These are phyloP conservation scores for Anoplolepis gracilipes DNA, from an alignment of 1,140 invertebrate species.

Conservation along the genomic window DNA sequence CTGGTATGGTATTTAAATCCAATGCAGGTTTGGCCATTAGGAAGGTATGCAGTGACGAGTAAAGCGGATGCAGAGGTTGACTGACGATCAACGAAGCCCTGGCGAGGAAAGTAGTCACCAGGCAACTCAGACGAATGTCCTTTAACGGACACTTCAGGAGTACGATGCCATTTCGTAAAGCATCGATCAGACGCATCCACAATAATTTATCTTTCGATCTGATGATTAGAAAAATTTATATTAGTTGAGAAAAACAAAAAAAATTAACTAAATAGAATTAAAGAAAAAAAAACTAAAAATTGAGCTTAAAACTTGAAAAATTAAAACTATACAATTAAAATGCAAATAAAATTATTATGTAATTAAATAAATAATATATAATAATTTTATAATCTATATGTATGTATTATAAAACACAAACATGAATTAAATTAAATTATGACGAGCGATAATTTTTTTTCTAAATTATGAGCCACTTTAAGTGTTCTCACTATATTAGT, in stretches of 20 bases:
- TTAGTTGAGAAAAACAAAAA: neutral
- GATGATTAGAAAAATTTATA: conserved; percentile 57
- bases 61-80: conserved; percentile 89
- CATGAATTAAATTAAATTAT: too few relatives aligned
- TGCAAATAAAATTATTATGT: too few relatives aligned
- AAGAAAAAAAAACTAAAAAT: neutral
- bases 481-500: too few relatives aligned
- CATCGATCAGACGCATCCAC: conserved; percentile 85
- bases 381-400: too few relatives aligned
- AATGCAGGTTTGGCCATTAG: conserved; percentile 90
- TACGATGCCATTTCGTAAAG: conserved; percentile 85
- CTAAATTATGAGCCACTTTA: too few relatives aligned
- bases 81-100: conserved; percentile 88
- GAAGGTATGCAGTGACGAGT: conserved; percentile 89
- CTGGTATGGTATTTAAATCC: conserved; percentile 91
- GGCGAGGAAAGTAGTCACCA: conserved; percentile 90
- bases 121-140: conserved; percentile 87
- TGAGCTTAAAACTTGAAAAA: neutral
- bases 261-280: neutral
- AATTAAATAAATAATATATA: neutral
- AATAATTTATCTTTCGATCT: conserved; percentile 85
- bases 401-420: too few relatives aligned
- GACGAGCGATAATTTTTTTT: too few relatives aligned
- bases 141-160: conserved; percentile 77
- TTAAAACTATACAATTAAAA: neutral